Evolutionary conservation across 2,797 vertebrate genomes (phyloP).

Genomic region (Pelodytes ibericus): DNA sequence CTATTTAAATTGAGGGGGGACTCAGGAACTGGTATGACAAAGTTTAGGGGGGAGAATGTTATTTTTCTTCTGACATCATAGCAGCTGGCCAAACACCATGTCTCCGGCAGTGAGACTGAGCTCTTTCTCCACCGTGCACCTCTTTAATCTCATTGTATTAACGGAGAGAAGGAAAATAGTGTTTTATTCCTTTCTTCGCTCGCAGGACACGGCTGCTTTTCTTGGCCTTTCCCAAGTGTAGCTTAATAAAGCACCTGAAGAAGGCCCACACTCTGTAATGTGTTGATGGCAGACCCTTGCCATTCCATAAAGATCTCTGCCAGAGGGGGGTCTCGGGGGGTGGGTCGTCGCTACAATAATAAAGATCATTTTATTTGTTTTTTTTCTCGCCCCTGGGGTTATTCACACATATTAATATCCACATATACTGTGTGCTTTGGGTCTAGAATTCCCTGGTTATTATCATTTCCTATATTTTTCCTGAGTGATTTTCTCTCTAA

Average conservation of each 20-base stretch:
- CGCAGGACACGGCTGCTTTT: constrained; percentile 9
- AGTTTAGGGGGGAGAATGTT: neutral
- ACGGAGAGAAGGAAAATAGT: constrained; percentile 19
- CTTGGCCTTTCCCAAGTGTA: neutral
- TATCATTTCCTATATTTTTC: no score
- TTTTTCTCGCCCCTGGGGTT: neutral
- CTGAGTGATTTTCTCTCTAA: no score
- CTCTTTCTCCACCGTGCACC: neutral
- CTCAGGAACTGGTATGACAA: neutral
- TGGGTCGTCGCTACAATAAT: neutral
- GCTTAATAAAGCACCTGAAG: neutral
- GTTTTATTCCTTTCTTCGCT: constrained; percentile 1
- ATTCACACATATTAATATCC: constrained; percentile 31
- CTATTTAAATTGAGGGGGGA: neutral
- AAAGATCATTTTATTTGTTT: constrained; percentile 2
- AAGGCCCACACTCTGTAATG: neutral
- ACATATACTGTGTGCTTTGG: no score
- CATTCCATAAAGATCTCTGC: neutral
- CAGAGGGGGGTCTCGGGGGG: neutral
- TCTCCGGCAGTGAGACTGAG: neutral
- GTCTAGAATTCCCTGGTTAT: no score
- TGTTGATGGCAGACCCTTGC: constrained; percentile 6
- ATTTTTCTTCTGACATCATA: constrained; percentile 26
- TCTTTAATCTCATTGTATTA: constrained; percentile 26
- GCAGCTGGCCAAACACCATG: constrained; percentile 24